Base-by-base conservation (phyloP, 2,797 vertebrate genomes). In the Melanotaenia boesemani region DNA sequence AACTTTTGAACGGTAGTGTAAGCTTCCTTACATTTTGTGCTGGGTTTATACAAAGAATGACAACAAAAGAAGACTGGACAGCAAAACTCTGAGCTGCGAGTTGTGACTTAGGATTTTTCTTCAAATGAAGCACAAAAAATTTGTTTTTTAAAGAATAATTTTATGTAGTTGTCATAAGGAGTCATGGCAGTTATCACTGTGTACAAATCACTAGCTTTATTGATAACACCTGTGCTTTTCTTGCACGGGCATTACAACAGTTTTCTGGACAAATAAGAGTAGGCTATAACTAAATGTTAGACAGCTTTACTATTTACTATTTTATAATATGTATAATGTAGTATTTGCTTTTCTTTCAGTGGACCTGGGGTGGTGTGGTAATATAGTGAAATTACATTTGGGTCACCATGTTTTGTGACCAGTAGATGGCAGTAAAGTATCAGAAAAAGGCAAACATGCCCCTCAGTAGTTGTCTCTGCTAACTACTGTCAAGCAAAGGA, bases 361-460 rank as follows among this genome's bases (percentile, higher is more conserved):
- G 12, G 28, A 59, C 9, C 15, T 72, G 11, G 30, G 28, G 8
- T 52, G 3, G 16, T 1, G 50, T 24, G n/a, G n/a, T 24, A 26
- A 54, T 24, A 13, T 13, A 10, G 22, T 26, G 20, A 26, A 26
- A 5, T 46, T 16, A 15, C 6, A 22, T 54, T 26, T 57, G 6
- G 44, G 18, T 63, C 48, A 64, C 22, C 2, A 66, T 26, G 57
- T 36, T 13, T 32, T 0, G 0, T 60, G 13, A 68, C 87, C 92
- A 91, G 66, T 44, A 92, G 91, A 75, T 85, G 90, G 90, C 1
- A 52, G 54, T 77, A 81, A 63, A 78, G 59, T 41, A 61, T 67
- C 44, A 80, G 1, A 65, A 32, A 44, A 70, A 68, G 9, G 13
- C 4, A 30, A 24, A 6, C 12, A 0, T 1, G 52, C 5, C 18